Evolutionary conservation across 2,888 invertebrate species (phyloP).

Genomic region (Lissocephala sabroskyi): DNA sequence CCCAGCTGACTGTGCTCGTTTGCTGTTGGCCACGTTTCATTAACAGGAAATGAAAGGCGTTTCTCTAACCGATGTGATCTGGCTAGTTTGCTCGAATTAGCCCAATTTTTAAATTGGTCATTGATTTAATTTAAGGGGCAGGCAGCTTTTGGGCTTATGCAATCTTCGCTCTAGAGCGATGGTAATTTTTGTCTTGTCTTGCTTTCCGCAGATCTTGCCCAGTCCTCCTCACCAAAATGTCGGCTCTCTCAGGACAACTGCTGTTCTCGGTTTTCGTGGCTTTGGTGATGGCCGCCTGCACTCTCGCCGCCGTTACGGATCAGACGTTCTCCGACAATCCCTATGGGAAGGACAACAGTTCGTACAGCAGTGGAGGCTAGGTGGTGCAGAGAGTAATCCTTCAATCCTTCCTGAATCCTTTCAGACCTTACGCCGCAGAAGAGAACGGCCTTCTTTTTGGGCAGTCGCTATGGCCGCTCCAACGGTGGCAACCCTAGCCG

Average conservation of each 20-base stretch:
- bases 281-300: no score
- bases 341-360: conserved; percentile 36
- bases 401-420: no score
- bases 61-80: background rate
- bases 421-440: conserved; percentile 53
- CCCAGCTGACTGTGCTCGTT: background rate
- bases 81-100: background rate
- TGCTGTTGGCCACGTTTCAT: conserved; percentile 16
- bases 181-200: background rate
- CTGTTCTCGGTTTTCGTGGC: no score
- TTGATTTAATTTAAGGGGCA: background rate
- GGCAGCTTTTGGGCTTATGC: background rate
- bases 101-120: conserved; percentile 15
- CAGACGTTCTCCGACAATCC: conserved; percentile 40
- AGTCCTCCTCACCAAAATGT: no score
- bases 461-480: conserved; percentile 73
- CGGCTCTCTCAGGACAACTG: no score
- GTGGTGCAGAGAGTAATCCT: no score
- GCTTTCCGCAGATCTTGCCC: conserved; percentile 14
- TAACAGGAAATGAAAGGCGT: conserved; percentile 54
- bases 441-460: conserved; percentile 72
- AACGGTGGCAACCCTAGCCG: conserved; percentile 17
- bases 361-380: background rate
- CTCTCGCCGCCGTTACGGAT: conserved; percentile 32
- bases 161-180: no score